Evolutionary conservation across 2,888 invertebrate genomes (phyloP), one percentile per base, ranked within the genome.

Genomic region (Nowickia ferox): DNA sequence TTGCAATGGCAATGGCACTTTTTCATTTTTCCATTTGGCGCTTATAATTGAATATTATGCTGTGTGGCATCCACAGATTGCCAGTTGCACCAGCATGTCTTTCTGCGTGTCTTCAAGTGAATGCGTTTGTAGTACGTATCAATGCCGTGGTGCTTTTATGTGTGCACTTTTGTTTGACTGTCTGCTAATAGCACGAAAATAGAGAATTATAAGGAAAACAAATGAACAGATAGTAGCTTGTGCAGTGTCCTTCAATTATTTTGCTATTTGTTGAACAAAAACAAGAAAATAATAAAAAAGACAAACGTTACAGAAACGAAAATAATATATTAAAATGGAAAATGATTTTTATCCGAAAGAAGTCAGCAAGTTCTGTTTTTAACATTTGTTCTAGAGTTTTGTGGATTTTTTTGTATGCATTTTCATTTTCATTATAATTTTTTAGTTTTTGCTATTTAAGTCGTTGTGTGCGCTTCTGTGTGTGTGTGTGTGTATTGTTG

Each of bases 241-340:
- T 85, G 55, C 78, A 79, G 61, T 74, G 86, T 86, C 87, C 87
- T 88, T 82, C 87, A 87, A 88, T 88, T 87, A 88, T 88, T 88
- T 86, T 82, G 75, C 86, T 85, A 87, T 88, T 87, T 87, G 86
- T 66, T 78, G 79, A 80, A 75, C 57, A 65, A 59, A 75, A 76
- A 79, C 84, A 61, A 51, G 46, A 17, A 61, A 69, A 30, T 30
- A 30, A 30, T n/a, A 30, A 30, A 22, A 30, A 30, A 30, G 30
- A 6, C 30, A 30, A 30, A 84, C 51, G 30, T 63, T 59, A 53
- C 55, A 75, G 53, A 59, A 75, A 69, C 51, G 72, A 69, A 84
- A 76, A 75, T 74, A 63, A 71, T 69, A 76, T 65, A 79, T 71
- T 66, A 84, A 80, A 80, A 65, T 65, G 65, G 55, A 82, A 71